Percentiles rank a stretch among this genome's conserved stretches.
Evolutionary conservation across 2,797 vertebrate species (phyloP).

Genomic region (Cyprinella venusta): DNA sequence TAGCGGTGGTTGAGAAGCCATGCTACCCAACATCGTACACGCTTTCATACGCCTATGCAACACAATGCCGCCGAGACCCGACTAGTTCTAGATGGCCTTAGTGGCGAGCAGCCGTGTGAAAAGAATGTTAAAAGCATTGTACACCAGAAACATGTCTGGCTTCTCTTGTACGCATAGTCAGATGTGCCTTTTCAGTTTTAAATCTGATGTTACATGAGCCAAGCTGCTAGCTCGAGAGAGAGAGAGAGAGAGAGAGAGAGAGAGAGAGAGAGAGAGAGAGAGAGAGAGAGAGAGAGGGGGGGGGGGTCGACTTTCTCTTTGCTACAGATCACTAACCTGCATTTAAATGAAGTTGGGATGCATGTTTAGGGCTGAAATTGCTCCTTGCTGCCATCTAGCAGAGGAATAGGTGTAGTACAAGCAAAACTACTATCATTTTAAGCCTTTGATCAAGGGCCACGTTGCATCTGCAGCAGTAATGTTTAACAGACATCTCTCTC

Average conservation of each 20-base stretch:
- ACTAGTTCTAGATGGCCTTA: slow-evolving; percentile 55
- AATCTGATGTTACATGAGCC: slow-evolving; percentile 54
- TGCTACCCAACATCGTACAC: slow-evolving; percentile 34
- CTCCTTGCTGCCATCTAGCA: slow-evolving; percentile 48
- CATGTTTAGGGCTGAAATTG: background rate
- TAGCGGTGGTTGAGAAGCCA: slow-evolving; percentile 40
- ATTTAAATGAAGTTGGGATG: slow-evolving; percentile 6
- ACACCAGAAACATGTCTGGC: slow-evolving; percentile 29
- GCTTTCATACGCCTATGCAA: slow-evolving; percentile 58
- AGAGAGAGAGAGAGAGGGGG: background rate
- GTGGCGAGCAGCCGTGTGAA: slow-evolving; percentile 36
- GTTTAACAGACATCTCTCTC: background rate
- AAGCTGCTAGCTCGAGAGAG: background rate
- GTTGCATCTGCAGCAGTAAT: background rate
- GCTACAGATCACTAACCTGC: slow-evolving; percentile 14
- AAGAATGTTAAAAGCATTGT: slow-evolving; percentile 58
- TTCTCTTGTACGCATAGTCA: slow-evolving; percentile 36
- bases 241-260: background rate
- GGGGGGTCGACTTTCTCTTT: background rate
- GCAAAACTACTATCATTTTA: background rate
- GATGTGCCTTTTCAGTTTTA: slow-evolving; percentile 59
- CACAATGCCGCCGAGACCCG: slow-evolving; percentile 60
- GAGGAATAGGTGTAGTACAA: slow-evolving; percentile 24
- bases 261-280: background rate
- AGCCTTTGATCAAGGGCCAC: background rate